Conservation (phyloP, 2,113 vertebrate genomes). For the Scalopus aquaticus region DNA sequence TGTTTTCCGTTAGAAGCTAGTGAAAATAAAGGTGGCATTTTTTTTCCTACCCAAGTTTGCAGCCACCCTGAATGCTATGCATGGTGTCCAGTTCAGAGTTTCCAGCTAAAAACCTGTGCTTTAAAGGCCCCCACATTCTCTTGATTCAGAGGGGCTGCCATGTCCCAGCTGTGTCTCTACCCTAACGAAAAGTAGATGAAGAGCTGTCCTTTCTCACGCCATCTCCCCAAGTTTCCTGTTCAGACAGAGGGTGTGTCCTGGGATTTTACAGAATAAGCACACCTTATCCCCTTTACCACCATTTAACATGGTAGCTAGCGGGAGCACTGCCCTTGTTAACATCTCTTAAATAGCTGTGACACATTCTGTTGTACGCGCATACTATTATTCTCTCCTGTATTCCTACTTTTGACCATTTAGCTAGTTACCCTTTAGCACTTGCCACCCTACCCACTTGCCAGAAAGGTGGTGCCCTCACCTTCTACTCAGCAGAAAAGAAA, state of each 20-base stretch:
- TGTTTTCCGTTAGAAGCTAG: not conserved
- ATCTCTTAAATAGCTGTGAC: not conserved
- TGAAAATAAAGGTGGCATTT: conserved; percentile 5
- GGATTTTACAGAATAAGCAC: not conserved
- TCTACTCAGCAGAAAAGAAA: not conserved
- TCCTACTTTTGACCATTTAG: not conserved
- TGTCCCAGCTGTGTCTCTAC: not conserved
- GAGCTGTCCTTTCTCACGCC: not conserved
- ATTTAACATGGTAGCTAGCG: not conserved
- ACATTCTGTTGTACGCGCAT: not conserved
- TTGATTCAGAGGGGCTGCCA: not conserved
- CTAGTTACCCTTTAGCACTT: not conserved
- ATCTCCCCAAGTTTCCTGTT: not conserved
- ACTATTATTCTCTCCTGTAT: not conserved
- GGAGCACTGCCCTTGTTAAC: not conserved
- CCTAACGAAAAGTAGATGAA: not conserved
- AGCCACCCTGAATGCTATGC: not conserved
- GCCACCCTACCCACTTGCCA: not conserved
- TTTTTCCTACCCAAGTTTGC: not conserved
- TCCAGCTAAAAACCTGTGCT: not conserved
- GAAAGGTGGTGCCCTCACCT: not conserved
- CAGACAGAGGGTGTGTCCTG: not conserved
- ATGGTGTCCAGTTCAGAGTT: not conserved
- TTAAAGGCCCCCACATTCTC: not conserved
- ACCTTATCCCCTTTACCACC: not conserved